These are phyloP conservation scores for Typhlichthys eigenmanni DNA, from an alignment of 2,797 vertebrate genomes.

Conservation along the genomic window DNA sequence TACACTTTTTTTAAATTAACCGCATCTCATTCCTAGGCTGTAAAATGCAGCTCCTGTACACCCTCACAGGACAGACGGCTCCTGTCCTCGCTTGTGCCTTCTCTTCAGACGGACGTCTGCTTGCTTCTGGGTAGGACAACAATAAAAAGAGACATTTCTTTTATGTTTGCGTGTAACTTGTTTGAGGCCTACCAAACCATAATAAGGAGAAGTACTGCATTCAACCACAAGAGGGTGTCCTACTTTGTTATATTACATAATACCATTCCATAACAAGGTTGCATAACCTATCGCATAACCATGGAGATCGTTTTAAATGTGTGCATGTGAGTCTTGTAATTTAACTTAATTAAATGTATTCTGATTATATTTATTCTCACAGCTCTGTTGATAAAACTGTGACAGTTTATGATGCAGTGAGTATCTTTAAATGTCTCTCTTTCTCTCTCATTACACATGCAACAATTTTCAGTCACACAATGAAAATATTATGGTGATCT, in stretches of 20 bases:
- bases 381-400: conserved; percentile 82
- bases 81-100: conserved; percentile 89
- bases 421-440: conserved; percentile 28
- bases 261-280: not conserved
- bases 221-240: conserved; percentile 61
- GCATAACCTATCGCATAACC: not conserved
- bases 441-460: not conserved
- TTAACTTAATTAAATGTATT: not conserved
- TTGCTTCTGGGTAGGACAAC: conserved; percentile 86
- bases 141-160: no score
- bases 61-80: conserved; percentile 82
- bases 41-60: conserved; percentile 82
- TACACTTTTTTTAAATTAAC: conserved; percentile 6
- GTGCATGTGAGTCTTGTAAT: not conserved
- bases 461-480: not conserved
- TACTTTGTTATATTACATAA: conserved; percentile 20
- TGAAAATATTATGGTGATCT: conserved; percentile 2
- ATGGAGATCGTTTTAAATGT: conserved; percentile 6
- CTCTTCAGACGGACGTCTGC: conserved; percentile 85
- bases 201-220: not conserved
- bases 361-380: conserved; percentile 12
- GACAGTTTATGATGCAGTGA: conserved; percentile 77
- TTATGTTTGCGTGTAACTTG: conserved; percentile 17
- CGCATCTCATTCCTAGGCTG: conserved; percentile 65
- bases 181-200: conserved; percentile 6